Evolutionary conservation across 2,888 invertebrate genomes (phyloP), one percentile per base, ranked within the genome.

Genomic region (Zootermopsis nevadensis): DNA sequence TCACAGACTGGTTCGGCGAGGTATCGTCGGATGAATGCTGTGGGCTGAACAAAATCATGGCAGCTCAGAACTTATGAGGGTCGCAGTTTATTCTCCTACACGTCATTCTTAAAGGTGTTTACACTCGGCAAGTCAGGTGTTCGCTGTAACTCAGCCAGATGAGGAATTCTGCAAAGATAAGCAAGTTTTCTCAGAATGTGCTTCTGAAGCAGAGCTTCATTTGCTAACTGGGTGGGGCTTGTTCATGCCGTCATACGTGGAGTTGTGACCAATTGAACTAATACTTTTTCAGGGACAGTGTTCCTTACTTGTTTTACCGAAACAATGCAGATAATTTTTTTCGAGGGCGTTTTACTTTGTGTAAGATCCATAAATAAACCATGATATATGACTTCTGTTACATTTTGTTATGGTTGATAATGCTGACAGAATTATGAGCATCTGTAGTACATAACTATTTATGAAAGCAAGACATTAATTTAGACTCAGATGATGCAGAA

Each of bases 91-190:
- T 74, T 42, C 33, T 74, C 24, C 33, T n/a, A 31, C 72, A 1
- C n/a, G 8, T 74, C 74, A 74, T 74, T 38, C 35, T 22, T 38
- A 6, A 74, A 35, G 35, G 3, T 31, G 8, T 67, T 31, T 67
- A 19, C 67, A n/a, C 24, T 67, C 30, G 31, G 7, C 30, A 24
- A 74, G 74, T 74, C 74, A 74, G 38, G 42, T 74, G 74, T 7
- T 69, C 33, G 69, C 22, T 6, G 69, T 74, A 74, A 35, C n/a
- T 31, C 38, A 38, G 30, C 33, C 33, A 38, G 38, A 35, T 38
- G 38, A 38, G 10, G 74, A 35, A 74, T 74, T 74, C 24, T 38
- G 38, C 38, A 38, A 74, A 74, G 74, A 74, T 74, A 74, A 74
- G 74, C 38, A 38, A 42, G 42, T 38, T 22, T n/a, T 30, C 33